Evolutionary conservation across 2,113 vertebrate species (phyloP).

Genomic region (Irena cyanogastra): DNA sequence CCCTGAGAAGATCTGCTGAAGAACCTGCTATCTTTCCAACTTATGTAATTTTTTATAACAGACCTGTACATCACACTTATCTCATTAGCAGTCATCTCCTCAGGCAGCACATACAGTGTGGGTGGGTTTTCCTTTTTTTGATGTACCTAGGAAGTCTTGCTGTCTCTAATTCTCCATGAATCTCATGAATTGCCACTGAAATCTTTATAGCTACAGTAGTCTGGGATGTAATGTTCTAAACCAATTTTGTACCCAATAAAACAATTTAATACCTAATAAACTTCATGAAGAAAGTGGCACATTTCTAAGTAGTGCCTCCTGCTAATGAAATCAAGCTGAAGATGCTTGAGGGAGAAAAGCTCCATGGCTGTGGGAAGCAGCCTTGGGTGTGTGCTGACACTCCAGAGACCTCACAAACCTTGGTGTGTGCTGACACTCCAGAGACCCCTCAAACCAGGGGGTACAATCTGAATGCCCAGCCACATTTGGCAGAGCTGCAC

Average conservation of each 20-base stretch:
- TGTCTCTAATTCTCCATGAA: constrained; percentile 34
- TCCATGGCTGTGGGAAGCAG: not conserved
- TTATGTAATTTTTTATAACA: not conserved
- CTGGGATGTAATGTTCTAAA: not conserved
- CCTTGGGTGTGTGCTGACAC: not conserved
- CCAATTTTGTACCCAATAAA: constrained; percentile 4
- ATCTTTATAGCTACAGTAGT: constrained; percentile 28
- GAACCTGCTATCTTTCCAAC: not conserved
- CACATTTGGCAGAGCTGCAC: not conserved
- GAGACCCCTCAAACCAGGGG: not conserved
- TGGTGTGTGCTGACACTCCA: not conserved
- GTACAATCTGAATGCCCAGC: too few relatives aligned
- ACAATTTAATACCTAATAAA: constrained; percentile 32
- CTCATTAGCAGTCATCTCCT: constrained; percentile 29
- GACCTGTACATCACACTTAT: constrained; percentile 9
- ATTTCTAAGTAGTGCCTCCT: not conserved
- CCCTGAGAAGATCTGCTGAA: not conserved
- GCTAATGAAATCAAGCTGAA: not conserved
- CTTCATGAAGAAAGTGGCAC: not conserved
- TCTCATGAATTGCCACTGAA: constrained; percentile 10
- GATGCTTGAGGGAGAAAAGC: not conserved
- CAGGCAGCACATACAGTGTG: not conserved
- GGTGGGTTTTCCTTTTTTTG: constrained; percentile 8
- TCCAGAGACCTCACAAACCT: not conserved
- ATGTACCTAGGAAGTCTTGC: not conserved